Evolutionary conservation across 2,113 vertebrate genomes (phyloP).

Genomic region (Cephalopholis sonnerati): DNA sequence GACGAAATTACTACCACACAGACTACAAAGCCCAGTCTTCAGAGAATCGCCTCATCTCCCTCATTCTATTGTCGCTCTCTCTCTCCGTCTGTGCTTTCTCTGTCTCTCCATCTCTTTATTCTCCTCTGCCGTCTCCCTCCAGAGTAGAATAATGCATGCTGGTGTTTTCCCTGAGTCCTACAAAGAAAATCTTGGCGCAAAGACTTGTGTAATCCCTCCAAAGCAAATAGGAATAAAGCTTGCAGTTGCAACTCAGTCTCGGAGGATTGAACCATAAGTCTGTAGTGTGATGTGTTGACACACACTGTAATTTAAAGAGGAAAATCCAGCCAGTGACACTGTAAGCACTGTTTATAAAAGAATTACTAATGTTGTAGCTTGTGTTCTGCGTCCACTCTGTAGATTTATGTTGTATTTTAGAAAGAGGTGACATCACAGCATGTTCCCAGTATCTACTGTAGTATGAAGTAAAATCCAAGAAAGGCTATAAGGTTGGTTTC

Average conservation of each 20-base stretch:
- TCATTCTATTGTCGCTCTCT: slow-evolving; percentile 56
- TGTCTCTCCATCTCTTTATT: slow-evolving; percentile 45
- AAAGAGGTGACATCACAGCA: not conserved
- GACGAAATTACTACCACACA: slow-evolving; percentile 54
- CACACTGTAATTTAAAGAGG: slow-evolving; percentile 40
- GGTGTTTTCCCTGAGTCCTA: slow-evolving; percentile 45
- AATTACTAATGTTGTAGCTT: not conserved
- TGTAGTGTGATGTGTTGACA: slow-evolving; percentile 50
- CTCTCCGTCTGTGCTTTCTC: slow-evolving; percentile 25
- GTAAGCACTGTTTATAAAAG: not conserved
- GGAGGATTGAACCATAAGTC: slow-evolving; percentile 38
- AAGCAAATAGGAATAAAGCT: slow-evolving; percentile 54
- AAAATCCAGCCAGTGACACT: slow-evolving; percentile 17
- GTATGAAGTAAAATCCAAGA: not conserved
- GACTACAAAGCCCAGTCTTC: slow-evolving; percentile 64
- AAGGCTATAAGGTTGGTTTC: no score
- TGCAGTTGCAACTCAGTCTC: slow-evolving; percentile 34
- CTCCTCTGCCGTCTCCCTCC: slow-evolving; percentile 40
- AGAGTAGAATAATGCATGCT: slow-evolving; percentile 57
- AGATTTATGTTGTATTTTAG: not conserved
- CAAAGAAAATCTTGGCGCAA: slow-evolving; percentile 54
- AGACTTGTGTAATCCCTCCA: slow-evolving; percentile 57
- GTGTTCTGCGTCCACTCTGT: not conserved
- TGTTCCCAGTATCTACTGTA: not conserved
- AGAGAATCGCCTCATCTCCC: slow-evolving; percentile 58